These are phyloP conservation scores for Cheilosia impressa DNA, from an alignment of 2,888 invertebrate species.

Conservation along the genomic window DNA sequence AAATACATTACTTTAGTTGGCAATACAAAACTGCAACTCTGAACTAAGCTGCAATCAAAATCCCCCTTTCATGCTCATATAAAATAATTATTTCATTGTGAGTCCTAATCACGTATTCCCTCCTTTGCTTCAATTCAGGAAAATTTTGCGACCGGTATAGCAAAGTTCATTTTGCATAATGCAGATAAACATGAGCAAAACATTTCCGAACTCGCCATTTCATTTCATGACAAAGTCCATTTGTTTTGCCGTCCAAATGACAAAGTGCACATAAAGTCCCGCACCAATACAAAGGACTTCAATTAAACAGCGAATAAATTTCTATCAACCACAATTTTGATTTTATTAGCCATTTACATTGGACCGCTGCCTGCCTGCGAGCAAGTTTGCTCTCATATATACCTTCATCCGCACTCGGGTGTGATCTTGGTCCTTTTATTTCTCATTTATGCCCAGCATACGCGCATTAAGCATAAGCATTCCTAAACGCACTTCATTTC, in stretches of 20 bases:
- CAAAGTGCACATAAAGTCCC: conserved; percentile 37
- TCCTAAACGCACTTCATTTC: conserved; percentile 46
- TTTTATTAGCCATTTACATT: conserved; percentile 68
- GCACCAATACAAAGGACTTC: conserved; percentile 44
- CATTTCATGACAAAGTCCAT: conserved; percentile 50
- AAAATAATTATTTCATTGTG: background rate
- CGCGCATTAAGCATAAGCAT: conserved; percentile 36
- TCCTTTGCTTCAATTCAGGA: conserved; percentile 31
- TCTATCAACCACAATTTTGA: conserved; percentile 72
- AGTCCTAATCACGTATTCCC: conserved; percentile 49
- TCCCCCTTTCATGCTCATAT: background rate
- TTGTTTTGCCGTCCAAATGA: conserved; percentile 55
- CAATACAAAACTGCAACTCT: too few relatives aligned
- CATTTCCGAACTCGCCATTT: conserved; percentile 1
- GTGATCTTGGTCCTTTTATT: background rate
- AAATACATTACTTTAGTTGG: too few relatives aligned
- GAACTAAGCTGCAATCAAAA: background rate
- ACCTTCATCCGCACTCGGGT: background rate
- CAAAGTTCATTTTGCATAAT: conserved; percentile 42
- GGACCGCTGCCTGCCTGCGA: conserved; percentile 29
- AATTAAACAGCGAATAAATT: conserved; percentile 70
- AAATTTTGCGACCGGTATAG: background rate
- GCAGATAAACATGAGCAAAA: conserved; percentile 29
- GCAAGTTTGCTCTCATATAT: conserved; percentile 3
- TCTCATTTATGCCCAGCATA: conserved; percentile 39